phyloP scores from a whole-genome alignment of 2,113 vertebrate genomes.

The Mustela nigripes region DNA sequence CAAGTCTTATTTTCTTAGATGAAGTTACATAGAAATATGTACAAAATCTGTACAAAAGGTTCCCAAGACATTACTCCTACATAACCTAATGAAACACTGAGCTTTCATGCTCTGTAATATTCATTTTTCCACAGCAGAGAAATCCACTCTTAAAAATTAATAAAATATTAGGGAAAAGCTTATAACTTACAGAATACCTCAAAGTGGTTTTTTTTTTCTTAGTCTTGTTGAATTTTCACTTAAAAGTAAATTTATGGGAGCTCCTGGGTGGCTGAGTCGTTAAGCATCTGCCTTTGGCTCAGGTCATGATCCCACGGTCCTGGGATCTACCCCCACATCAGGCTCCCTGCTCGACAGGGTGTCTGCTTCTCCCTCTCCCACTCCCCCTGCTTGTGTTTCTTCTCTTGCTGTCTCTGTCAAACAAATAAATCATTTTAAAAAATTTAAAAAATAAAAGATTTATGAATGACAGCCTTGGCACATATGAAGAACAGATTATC shows the following conservation, averaged over 20 bases:
- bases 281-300: too few relatives aligned
- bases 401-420: too few relatives aligned
- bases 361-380: too few relatives aligned
- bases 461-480: neutral
- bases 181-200: neutral
- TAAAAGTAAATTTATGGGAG: neutral
- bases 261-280: too few relatives aligned
- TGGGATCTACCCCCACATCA: too few relatives aligned
- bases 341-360: too few relatives aligned
- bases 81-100: neutral
- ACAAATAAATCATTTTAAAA: too few relatives aligned
- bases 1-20: neutral
- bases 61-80: neutral
- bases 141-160: neutral
- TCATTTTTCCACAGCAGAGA: neutral
- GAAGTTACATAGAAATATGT: neutral
- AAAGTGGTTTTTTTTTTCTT: neutral
- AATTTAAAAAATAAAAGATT: neutral
- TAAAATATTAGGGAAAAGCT: neutral
- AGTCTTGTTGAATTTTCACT: neutral
- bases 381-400: too few relatives aligned
- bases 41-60: neutral
- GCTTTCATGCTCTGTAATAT: neutral
- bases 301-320: too few relatives aligned
- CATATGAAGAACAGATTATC: neutral